These are phyloP conservation scores for Platycercus adscitus DNA, from an alignment of 2,113 vertebrate genomes.

Conservation along the genomic window DNA sequence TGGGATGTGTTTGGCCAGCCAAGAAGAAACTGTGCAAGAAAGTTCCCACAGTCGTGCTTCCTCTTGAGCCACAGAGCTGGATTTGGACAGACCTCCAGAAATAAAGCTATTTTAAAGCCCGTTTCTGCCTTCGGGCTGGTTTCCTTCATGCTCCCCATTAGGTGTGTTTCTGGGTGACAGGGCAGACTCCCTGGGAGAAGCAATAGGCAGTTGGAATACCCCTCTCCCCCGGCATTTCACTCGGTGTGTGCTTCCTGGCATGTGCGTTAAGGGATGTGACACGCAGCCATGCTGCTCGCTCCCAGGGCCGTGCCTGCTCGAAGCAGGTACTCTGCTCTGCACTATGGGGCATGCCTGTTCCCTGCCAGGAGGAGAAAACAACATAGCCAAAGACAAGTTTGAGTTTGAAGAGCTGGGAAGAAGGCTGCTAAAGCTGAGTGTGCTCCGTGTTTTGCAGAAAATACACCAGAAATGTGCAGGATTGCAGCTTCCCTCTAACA, in stretches of 20 bases:
- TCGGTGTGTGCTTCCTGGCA: background rate
- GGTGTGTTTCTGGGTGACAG: background rate
- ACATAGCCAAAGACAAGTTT: background rate
- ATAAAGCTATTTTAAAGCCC: background rate
- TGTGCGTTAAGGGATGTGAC: accelerated
- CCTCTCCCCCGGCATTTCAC: accelerated
- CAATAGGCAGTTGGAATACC: background rate
- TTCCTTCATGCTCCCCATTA: background rate
- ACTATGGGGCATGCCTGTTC: background rate
- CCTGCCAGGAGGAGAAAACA: background rate
- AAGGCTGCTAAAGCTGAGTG: background rate
- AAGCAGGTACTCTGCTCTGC: background rate
- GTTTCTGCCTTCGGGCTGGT: background rate
- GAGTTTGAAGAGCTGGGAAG: background rate
- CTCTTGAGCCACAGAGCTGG: background rate
- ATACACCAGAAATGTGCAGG: background rate
- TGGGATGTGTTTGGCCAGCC: background rate
- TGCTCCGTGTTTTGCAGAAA: background rate
- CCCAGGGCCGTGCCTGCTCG: accelerated
- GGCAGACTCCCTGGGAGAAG: background rate
- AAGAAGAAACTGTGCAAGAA: background rate
- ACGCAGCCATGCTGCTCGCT: accelerated
- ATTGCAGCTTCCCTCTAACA: background rate
- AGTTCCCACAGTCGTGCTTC: background rate
- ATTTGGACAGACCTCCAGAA: background rate